A percentile compares a stretch with the other conserved stretches of the same genome.
Evolutionary conservation across 2,113 vertebrate genomes (phyloP).

Genomic region (Myotis yumanensis): DNA sequence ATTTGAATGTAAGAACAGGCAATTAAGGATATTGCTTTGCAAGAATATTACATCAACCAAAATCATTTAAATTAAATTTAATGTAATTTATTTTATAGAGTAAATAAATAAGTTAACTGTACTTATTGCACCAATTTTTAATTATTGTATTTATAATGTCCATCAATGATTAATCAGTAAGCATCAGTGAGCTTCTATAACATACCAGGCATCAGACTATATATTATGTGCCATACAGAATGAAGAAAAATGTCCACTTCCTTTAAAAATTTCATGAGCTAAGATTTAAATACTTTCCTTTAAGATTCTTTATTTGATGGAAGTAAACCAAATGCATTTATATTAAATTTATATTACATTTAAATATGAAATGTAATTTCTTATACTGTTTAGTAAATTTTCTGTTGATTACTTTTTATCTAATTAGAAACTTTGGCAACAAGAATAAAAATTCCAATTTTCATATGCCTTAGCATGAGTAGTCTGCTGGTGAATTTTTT

Average conservation of each 20-base stretch:
- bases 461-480: neutral
- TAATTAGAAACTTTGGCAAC: neutral
- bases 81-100: neutral
- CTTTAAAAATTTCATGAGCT: neutral
- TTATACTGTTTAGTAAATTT: neutral
- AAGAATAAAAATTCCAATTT: neutral
- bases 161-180: neutral
- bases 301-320: neutral
- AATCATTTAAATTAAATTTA: neutral
- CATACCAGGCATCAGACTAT: neutral
- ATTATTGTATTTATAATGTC: neutral
- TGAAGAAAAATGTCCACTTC: neutral
- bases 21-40: neutral
- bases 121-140: neutral
- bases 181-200: neutral
- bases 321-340: neutral
- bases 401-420: neutral
- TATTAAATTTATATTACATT: too few species aligned
- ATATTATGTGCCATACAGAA: neutral
- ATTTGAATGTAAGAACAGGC: neutral
- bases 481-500: neutral
- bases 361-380: neutral
- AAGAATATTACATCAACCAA: neutral
- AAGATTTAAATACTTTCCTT: neutral
- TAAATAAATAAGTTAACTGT: neutral